Conservation (phyloP, 2,888 invertebrate species). For the Hoplodrina blanda region DNA sequence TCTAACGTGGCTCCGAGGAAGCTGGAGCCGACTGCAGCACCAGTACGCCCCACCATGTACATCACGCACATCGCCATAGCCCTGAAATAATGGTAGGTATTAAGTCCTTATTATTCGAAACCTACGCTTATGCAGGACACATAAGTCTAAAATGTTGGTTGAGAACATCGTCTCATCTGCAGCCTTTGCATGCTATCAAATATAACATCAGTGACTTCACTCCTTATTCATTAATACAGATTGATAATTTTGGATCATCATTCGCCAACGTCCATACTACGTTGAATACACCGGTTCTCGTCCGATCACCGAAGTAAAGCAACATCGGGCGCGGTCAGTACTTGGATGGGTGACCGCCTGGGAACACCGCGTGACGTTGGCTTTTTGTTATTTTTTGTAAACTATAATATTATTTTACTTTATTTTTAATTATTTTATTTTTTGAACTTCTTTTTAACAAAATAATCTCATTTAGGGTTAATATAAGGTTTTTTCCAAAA, state of each 20-base stretch:
- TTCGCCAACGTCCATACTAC: conserved; percentile 80
- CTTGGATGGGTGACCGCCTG: conserved; percentile 85
- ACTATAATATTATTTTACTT: not conserved
- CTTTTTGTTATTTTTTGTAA: conserved; percentile 46
- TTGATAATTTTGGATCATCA: fast-evolving
- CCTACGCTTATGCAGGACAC: no score
- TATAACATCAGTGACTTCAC: not conserved
- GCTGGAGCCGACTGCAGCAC: conserved; percentile 92
- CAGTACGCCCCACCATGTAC: conserved; percentile 92
- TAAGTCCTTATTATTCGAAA: no score
- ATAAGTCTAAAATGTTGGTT: no score
- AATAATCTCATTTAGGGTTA: no score
- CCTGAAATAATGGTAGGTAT: conserved; percentile 76
- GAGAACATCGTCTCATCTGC: no score
- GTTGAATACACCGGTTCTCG: conserved; percentile 87
- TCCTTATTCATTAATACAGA: fast-evolving
- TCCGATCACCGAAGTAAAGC: conserved; percentile 89
- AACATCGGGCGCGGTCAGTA: conserved; percentile 88
- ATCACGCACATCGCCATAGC: conserved; percentile 92
- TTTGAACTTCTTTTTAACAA: no score
- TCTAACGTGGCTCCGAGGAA: conserved; percentile 92
- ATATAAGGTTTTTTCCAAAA: no score
- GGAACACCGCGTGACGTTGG: conserved; percentile 79
- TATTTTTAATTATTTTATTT: not conserved
- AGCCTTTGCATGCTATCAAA: no score